Evolutionary conservation across 2,113 vertebrate species (phyloP), one percentile per base, ranked within the genome.

Genomic region (mouse (Mus musculus)): DNA sequence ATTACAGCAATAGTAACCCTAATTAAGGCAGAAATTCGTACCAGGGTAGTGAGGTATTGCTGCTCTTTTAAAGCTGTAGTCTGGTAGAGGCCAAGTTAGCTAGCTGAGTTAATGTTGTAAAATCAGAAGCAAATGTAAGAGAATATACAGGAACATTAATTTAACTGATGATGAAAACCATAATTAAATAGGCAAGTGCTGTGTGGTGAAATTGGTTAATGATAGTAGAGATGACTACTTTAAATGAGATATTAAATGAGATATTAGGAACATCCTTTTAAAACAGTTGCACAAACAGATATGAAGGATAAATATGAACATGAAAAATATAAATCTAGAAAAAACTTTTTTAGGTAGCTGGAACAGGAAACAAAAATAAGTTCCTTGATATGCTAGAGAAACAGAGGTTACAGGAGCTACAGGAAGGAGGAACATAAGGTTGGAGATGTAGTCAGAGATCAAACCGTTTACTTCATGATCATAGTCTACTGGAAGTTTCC

Each of bases 271-370:
- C 39, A 52, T 56, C 7, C 3, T 80, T 36, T 72, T 13, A 5
- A 86, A 95, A 88, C 49, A 93, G 67, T 46, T 89, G 56, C 17
- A 39, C 49, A 76, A 91, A 76, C 19, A 85, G 24, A 77, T 82
- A 13, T 91, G 30, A 86, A 82, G 19, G 11, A 67, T 81, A 95
- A 42, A 7, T 86, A 89, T 28, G 22, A 94, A 28, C 28, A 94
- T 20, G 33, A 26, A 52, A 36, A 52, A n/a, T 39, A 75, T 73
- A 69, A n/a, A 89, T 72, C 16, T 33, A 22, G 2, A n/a, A 39
- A 93, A 91, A 90, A 75, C 26, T 36, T 82, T 91, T 95, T 54
- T 90, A 85, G 30, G 36, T 30, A 67, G 56, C 86, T 36, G 49
- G 20, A 92, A 85, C 2, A 85, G 24, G 4, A 85, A 84, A 33